Percentiles rank a stretch among this genome's conserved stretches.
phyloP scores from a whole-genome alignment of 2,113 vertebrate genomes.

The Furnarius figulus region DNA sequence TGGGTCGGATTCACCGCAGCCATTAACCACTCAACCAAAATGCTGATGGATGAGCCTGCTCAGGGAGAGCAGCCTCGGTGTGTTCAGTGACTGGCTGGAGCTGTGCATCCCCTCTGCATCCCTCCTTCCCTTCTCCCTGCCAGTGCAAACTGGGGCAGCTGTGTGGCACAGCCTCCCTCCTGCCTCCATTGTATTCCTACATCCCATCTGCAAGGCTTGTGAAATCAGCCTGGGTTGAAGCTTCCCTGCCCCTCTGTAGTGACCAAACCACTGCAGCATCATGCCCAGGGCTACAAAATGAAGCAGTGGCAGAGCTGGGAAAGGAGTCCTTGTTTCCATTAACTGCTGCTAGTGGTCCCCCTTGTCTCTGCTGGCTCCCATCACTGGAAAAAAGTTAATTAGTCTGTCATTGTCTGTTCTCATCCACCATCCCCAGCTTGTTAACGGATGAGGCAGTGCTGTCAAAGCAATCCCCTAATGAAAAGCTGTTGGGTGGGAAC shows the following conservation, averaged over 20 bases:
- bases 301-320: neutral
- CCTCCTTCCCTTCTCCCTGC: neutral
- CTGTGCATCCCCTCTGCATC: neutral
- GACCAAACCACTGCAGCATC: neutral
- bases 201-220: neutral
- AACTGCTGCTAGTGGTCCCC: neutral
- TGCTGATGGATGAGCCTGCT: neutral
- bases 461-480: neutral
- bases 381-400: slow-evolving; percentile 10
- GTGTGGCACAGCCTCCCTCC: neutral
- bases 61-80: neutral
- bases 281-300: neutral
- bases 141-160: neutral
- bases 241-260: neutral
- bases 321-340: neutral
- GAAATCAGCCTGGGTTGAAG: neutral
- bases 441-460: neutral
- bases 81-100: neutral
- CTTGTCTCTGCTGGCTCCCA: neutral
- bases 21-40: neutral
- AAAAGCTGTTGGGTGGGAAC: slow-evolving; percentile 10
- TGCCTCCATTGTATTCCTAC: neutral
- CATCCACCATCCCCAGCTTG: neutral
- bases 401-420: neutral
- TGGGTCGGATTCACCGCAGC: neutral